A percentile compares a stretch with the other conserved stretches of the same genome.
Conservation (phyloP, 2,888 invertebrate genomes). For the Tuta absoluta region DNA sequence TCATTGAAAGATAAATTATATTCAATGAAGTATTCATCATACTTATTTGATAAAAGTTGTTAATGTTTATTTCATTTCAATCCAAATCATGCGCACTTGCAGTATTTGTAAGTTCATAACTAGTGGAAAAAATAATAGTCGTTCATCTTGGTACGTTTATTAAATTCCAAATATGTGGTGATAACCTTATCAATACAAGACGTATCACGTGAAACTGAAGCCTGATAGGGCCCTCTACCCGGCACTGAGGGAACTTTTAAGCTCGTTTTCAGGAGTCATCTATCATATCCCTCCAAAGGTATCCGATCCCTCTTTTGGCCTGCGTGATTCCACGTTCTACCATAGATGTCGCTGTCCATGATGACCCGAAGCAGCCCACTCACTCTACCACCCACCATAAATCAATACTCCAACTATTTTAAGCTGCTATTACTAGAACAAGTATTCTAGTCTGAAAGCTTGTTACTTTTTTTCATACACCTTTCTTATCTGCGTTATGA, state of each 20-base stretch:
- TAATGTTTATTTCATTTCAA: no score
- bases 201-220: not conserved
- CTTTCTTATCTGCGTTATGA: slow-evolving; percentile 19
- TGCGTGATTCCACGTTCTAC: not conserved
- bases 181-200: no score
- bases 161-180: no score
- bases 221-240: not conserved
- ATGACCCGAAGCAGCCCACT: not conserved
- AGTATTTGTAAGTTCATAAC: slow-evolving; percentile 10
- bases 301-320: not conserved
- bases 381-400: slow-evolving; percentile 1
- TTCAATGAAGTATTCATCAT: no score
- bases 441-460: slow-evolving; percentile 4
- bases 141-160: no score
- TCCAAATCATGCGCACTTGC: no score
- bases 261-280: not conserved
- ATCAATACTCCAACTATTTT: not conserved
- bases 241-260: not conserved
- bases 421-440: not conserved
- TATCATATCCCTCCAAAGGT: not conserved
- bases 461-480: not conserved
- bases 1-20: no score
- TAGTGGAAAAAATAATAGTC: no score
- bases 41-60: no score
- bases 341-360: not conserved